These are phyloP conservation scores for Salvator merianae DNA, from an alignment of 2,113 vertebrate species.

Conservation along the genomic window DNA sequence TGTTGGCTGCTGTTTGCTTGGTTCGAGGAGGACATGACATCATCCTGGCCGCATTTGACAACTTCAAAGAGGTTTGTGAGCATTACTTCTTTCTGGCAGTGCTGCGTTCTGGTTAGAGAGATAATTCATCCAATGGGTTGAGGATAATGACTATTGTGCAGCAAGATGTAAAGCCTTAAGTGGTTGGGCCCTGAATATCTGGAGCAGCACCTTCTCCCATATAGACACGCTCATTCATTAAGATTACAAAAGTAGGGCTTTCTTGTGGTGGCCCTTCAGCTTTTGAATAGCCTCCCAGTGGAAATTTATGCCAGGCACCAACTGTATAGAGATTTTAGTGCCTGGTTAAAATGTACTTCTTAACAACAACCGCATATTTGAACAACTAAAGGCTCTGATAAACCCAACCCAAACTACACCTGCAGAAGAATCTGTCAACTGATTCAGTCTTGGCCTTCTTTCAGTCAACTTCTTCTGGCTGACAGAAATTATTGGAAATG, in stretches of 20 bases:
- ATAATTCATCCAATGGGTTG: neutral
- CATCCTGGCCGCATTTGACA: conserved; percentile 89
- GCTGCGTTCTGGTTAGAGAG: neutral
- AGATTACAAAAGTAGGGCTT: too few relatives aligned
- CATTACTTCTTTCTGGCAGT: neutral
- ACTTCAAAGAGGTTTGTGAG: conserved; percentile 88
- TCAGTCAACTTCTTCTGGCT: neutral
- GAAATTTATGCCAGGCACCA: neutral
- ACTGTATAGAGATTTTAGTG: neutral
- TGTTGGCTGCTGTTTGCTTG: conserved; percentile 92
- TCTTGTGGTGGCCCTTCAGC: neutral
- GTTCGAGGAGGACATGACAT: conserved; percentile 95
- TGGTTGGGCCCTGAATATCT: too few relatives aligned
- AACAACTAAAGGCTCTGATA: neutral
- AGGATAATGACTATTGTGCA: neutral
- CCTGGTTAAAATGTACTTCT: too few relatives aligned
- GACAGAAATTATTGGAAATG: neutral
- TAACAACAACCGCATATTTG: too few relatives aligned
- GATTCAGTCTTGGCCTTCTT: neutral
- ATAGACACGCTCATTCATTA: too few relatives aligned
- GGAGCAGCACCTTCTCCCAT: too few relatives aligned
- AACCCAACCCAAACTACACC: neutral
- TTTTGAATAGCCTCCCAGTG: too few relatives aligned
- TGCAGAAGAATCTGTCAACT: neutral
- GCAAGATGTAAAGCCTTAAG: neutral